A percentile compares a stretch with the other conserved stretches of the same genome.
Conservation (phyloP, 1,140 invertebrate species). For the Delia radicum region DNA sequence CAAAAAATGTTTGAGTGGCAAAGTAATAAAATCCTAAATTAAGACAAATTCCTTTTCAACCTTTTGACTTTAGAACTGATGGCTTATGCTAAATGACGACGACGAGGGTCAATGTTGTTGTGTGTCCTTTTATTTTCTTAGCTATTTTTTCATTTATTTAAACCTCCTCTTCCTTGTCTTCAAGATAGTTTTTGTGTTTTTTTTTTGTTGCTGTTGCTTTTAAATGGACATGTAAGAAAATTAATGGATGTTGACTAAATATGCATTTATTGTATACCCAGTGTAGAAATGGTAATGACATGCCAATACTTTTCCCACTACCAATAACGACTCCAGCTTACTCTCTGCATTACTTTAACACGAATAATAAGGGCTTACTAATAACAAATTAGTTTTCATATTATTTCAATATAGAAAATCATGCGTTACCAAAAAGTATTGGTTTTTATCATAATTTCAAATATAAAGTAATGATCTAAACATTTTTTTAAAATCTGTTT, state of each 20-base stretch:
- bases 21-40: slow-evolving; percentile 27
- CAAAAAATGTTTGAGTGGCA: background rate
- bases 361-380: too few species aligned
- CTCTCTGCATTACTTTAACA: too few species aligned
- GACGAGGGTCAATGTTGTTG: slow-evolving; percentile 7
- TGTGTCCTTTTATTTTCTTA: background rate
- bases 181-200: background rate
- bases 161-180: background rate
- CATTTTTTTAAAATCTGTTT: too few species aligned
- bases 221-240: background rate
- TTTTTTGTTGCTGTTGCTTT: background rate
- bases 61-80: slow-evolving; percentile 20
- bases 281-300: too few species aligned
- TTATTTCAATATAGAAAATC: too few species aligned
- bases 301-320: too few species aligned
- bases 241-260: slow-evolving; percentile 13
- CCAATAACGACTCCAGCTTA: too few species aligned
- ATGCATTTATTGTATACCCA: background rate
- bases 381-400: too few species aligned
- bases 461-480: too few species aligned
- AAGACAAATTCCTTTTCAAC: slow-evolving; percentile 26
- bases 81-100: slow-evolving; percentile 6
- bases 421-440: too few species aligned
- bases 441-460: too few species aligned
- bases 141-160: background rate